Evolutionary conservation across 2,113 vertebrate genomes (phyloP).

Genomic region (human): DNA sequence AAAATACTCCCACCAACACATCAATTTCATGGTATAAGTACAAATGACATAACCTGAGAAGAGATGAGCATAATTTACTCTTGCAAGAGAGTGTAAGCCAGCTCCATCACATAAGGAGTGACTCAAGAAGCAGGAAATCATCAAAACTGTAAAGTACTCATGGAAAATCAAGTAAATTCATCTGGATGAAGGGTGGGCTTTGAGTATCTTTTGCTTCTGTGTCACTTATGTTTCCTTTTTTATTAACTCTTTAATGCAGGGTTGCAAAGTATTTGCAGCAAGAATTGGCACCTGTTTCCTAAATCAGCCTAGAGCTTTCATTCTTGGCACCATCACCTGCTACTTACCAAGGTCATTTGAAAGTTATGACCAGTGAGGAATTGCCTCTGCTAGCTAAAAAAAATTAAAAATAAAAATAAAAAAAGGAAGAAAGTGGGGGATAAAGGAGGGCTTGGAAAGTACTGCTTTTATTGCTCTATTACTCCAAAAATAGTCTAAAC

Average conservation of each 20-base stretch:
- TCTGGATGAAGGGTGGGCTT: not conserved
- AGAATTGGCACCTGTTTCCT: not conserved
- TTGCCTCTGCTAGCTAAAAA: not conserved
- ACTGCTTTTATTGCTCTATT: not conserved
- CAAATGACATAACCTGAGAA: not conserved
- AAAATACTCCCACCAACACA: not conserved
- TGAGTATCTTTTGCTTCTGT: not conserved
- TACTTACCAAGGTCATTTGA: not conserved
- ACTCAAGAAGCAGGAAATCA: not conserved
- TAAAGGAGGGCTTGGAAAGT: rapidly evolving
- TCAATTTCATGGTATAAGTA: not conserved
- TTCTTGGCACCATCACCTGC: not conserved
- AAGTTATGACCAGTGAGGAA: not conserved
- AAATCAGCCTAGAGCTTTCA: not conserved
- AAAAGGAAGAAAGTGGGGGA: rapidly evolving
- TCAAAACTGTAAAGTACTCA: not conserved
- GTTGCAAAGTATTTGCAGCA: not conserved
- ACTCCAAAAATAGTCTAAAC: not conserved
- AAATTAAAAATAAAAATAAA: too few species aligned
- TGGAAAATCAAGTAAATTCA: not conserved
- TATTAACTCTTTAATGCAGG: not conserved
- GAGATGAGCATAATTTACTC: not conserved
- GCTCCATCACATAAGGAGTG: not conserved
- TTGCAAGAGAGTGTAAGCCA: not conserved
- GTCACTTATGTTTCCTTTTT: not conserved